These are phyloP conservation scores for Iphiclides podalirius DNA, from an alignment of 2,888 invertebrate genomes.

Conservation along the genomic window DNA sequence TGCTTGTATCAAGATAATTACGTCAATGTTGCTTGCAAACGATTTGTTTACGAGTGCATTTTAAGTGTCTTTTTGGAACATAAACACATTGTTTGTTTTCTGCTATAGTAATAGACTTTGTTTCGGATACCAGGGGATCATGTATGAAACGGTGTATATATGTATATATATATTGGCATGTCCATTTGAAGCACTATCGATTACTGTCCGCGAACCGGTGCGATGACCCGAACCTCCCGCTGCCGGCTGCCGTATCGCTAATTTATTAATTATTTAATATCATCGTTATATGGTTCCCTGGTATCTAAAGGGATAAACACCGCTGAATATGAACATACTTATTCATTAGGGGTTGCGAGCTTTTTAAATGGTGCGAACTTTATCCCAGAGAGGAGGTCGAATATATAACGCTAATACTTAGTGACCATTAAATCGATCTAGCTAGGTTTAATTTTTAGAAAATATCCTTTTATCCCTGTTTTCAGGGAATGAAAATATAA, in stretches of 20 bases:
- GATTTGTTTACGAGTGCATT: not conserved
- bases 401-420: slow-evolving; percentile 6
- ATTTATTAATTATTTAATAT: slow-evolving; percentile 75
- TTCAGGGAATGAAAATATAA: too few relatives aligned
- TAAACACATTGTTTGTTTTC: too few relatives aligned
- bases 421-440: too few relatives aligned
- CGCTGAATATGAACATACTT: slow-evolving; percentile 16
- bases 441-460: too few relatives aligned
- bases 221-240: slow-evolving; percentile 62
- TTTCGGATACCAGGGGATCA: slow-evolving; percentile 39
- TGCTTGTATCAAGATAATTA: not conserved
- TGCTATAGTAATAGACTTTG: not conserved
- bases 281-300: slow-evolving; percentile 44
- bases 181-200: slow-evolving; percentile 77
- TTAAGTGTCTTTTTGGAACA: too few relatives aligned
- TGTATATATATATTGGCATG: slow-evolving; percentile 59
- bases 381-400: slow-evolving; percentile 23
- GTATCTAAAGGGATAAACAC: slow-evolving; percentile 28
- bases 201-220: slow-evolving; percentile 62
- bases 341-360: not conserved
- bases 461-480: too few relatives aligned
- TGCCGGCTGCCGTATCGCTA: slow-evolving; percentile 65
- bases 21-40: not conserved
- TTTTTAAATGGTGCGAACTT: not conserved
- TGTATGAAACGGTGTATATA: slow-evolving; percentile 30